These are phyloP conservation scores for Edolisoma coerulescens DNA, from an alignment of 2,113 vertebrate genomes.

Conservation along the genomic window DNA sequence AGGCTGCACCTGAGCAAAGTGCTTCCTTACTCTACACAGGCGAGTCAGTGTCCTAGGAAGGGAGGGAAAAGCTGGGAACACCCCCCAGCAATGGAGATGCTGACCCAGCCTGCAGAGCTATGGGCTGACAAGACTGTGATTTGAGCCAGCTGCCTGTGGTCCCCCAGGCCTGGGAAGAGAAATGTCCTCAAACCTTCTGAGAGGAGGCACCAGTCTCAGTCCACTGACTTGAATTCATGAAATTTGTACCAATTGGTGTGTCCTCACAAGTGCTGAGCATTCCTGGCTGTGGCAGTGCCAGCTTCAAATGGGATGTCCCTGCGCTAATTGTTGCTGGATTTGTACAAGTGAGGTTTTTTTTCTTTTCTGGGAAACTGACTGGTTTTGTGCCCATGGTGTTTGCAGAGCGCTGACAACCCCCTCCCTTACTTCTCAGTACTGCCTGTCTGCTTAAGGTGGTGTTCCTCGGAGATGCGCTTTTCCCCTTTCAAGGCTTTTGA, in stretches of 20 bases:
- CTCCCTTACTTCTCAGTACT: neutral
- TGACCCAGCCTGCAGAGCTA: neutral
- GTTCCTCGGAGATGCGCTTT: neutral
- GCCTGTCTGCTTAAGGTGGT: neutral
- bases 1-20: neutral
- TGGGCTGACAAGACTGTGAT: neutral
- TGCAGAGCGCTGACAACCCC: neutral
- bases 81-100: neutral
- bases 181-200: neutral
- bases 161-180: neutral
- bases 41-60: neutral
- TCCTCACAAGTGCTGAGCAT: neutral
- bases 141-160: neutral
- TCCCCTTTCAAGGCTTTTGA: conserved; percentile 10
- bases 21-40: neutral
- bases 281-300: neutral
- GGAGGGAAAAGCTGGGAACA: neutral
- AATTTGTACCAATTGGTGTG: neutral
- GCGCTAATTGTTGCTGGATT: neutral
- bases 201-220: neutral
- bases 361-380: neutral
- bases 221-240: neutral
- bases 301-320: neutral
- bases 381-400: neutral
- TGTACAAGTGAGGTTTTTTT: neutral